A percentile compares a stretch with the other conserved stretches of the same genome.
Evolutionary conservation across 2,113 vertebrate genomes (phyloP).

Genomic region (Odobenus rosmarus): DNA sequence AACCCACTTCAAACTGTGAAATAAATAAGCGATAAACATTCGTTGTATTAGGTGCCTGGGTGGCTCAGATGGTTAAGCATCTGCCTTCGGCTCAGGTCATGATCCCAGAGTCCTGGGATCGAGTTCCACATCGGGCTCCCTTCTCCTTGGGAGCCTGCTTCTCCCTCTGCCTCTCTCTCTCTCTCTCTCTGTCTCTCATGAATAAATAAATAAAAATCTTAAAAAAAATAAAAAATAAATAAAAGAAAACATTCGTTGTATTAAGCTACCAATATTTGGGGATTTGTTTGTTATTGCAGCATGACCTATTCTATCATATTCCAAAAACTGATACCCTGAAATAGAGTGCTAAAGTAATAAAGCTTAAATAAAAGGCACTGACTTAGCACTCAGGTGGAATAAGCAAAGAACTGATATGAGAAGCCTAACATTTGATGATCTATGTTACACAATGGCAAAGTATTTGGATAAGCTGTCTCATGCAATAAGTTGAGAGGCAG

Average conservation of each 20-base stretch:
- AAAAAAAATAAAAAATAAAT: no score
- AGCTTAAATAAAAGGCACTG: not conserved
- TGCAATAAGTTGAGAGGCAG: conserved; percentile 6
- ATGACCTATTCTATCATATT: not conserved
- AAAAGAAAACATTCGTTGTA: no score
- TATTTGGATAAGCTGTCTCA: not conserved
- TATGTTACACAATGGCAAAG: not conserved
- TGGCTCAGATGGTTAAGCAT: no score
- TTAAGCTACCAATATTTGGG: not conserved
- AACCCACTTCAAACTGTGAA: not conserved
- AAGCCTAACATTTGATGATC: not conserved
- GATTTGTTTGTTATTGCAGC: not conserved
- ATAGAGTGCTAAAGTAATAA: not conserved
- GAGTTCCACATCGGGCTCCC: no score
- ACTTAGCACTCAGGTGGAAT: not conserved
- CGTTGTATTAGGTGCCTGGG: no score
- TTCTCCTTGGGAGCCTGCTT: no score
- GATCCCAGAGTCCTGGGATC: no score
- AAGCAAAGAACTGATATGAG: not conserved
- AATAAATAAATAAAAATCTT: no score
- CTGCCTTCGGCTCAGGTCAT: no score
- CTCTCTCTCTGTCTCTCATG: no score
- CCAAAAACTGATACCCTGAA: not conserved
- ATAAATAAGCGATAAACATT: not conserved
- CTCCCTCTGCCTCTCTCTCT: no score